These are phyloP conservation scores for Tiphia femorata DNA, from an alignment of 2,888 invertebrate genomes.

Conservation along the genomic window DNA sequence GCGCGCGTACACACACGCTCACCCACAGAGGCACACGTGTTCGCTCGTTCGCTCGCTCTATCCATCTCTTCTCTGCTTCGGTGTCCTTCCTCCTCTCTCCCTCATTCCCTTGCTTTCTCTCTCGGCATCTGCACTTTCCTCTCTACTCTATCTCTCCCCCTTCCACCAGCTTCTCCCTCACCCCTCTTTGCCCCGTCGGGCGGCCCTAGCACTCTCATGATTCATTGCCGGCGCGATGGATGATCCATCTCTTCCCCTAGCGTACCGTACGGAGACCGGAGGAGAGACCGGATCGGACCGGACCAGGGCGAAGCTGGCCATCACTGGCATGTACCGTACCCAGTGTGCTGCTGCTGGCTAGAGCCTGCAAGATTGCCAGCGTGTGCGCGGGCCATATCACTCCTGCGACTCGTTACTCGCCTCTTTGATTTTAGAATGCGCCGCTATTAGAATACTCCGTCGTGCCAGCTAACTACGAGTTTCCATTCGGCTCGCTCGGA, in stretches of 20 bases:
- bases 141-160: constrained; percentile 54
- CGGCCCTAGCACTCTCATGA: constrained; percentile 62
- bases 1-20: neutral
- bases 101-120: constrained; percentile 66
- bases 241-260: constrained; percentile 67
- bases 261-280: constrained; percentile 20
- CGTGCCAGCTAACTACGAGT: too few relatives aligned
- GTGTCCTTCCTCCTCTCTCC: constrained; percentile 38
- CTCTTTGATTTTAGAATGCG: too few relatives aligned
- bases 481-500: too few relatives aligned
- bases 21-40: constrained; percentile 7
- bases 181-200: constrained; percentile 53
- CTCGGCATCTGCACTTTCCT: constrained; percentile 57
- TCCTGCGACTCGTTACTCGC: constrained; percentile 31
- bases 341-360: neutral
- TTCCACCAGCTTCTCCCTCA: constrained; percentile 74
- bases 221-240: constrained; percentile 68
- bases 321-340: constrained; percentile 20
- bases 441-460: too few relatives aligned
- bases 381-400: constrained; percentile 45
- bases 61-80: neutral
- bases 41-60: constrained; percentile 11
- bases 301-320: constrained; percentile 22
- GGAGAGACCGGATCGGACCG: constrained; percentile 32
- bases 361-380: constrained; percentile 5